Conservation (phyloP, 2,113 vertebrate species). For the Tylochromis polylepis region DNA sequence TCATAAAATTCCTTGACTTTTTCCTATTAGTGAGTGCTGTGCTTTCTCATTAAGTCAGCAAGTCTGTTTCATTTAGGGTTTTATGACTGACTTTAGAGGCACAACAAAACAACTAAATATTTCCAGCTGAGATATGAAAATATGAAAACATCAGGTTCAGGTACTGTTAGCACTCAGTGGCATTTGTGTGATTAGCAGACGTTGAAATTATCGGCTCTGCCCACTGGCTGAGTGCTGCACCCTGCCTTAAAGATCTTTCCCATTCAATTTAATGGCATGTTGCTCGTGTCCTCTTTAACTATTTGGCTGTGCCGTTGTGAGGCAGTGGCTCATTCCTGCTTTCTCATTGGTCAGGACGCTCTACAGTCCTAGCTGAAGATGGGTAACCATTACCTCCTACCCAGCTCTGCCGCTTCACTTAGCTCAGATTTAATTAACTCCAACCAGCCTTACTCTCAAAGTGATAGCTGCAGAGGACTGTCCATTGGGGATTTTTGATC, state of each 20-base stretch:
- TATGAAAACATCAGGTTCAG: constrained; percentile 39
- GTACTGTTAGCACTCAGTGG: constrained; percentile 41
- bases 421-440: constrained; percentile 64
- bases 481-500: constrained; percentile 28
- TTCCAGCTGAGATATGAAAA: constrained; percentile 8
- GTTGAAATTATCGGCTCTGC: constrained; percentile 50
- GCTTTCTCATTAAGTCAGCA: constrained; percentile 8
- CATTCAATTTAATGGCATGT: constrained; percentile 67
- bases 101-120: constrained; percentile 28
- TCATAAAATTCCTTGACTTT: not conserved
- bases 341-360: constrained; percentile 25
- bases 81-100: constrained; percentile 1
- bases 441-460: constrained; percentile 34
- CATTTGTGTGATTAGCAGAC: constrained; percentile 64
- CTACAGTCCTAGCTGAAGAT: constrained; percentile 23
- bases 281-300: constrained; percentile 54
- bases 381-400: constrained; percentile 39
- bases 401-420: constrained; percentile 49
- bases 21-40: not conserved
- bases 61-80: not conserved
- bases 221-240: not conserved
- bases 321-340: constrained; percentile 37
- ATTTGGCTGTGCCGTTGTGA: constrained; percentile 44
- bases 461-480: constrained; percentile 16
- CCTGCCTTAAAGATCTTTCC: constrained; percentile 48